phyloP scores from a whole-genome alignment of 2,888 invertebrate genomes.

The Cosmopolites sordidus region DNA sequence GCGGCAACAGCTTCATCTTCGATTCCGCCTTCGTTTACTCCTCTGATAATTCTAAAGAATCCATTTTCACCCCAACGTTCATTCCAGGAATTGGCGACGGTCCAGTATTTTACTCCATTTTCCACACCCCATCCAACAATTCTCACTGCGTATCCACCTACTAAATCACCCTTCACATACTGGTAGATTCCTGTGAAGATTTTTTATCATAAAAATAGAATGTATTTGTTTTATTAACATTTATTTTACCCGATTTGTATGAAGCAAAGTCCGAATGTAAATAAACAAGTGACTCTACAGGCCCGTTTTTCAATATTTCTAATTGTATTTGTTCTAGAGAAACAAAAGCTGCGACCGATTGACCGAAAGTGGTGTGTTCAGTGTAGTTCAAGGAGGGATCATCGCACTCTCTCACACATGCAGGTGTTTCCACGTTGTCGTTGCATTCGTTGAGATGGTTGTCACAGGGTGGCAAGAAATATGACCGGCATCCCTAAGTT shows the following conservation, averaged over 20 bases:
- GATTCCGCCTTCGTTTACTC: slow-evolving; percentile 72
- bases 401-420: slow-evolving; percentile 19
- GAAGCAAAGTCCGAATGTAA: slow-evolving; percentile 72
- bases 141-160: slow-evolving; percentile 84
- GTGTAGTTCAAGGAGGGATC: slow-evolving; percentile 7
- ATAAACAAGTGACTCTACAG: slow-evolving; percentile 80
- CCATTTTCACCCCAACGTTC: slow-evolving; percentile 86
- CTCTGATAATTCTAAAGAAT: slow-evolving; percentile 82
- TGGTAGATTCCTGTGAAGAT: slow-evolving; percentile 59
- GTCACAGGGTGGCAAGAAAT: slow-evolving; percentile 23
- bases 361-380: slow-evolving; percentile 14
- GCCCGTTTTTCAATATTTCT: slow-evolving; percentile 78
- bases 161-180: slow-evolving; percentile 63
- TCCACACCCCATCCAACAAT: slow-evolving; percentile 88
- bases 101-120: slow-evolving; percentile 72
- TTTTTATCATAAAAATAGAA: not conserved
- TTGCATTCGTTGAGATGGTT: slow-evolving; percentile 21
- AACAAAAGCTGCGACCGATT: not conserved
- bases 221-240: not conserved
- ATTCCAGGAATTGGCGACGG: slow-evolving; percentile 90
- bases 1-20: slow-evolving; percentile 65
- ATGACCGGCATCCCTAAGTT: slow-evolving; percentile 22
- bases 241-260: slow-evolving; percentile 16
- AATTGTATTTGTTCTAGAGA: slow-evolving; percentile 60
- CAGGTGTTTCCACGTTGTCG: slow-evolving; percentile 23